phyloP scores from a whole-genome alignment of 2,888 invertebrate genomes.

The Trissonchulus sp. region DNA sequence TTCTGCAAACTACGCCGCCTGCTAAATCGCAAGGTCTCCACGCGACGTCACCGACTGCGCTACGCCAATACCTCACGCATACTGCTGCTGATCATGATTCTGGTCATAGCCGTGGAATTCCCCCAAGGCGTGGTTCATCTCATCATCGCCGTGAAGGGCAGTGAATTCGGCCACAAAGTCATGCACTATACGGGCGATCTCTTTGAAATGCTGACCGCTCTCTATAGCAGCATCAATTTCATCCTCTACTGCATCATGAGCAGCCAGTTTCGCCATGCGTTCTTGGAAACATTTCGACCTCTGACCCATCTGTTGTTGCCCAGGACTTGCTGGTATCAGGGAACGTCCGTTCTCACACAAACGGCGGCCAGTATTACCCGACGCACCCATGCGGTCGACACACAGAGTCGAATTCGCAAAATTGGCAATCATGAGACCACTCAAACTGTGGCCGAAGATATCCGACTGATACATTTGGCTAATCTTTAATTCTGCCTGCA shows the following conservation, averaged over 20 bases:
- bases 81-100: neutral
- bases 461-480: too few relatives aligned
- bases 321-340: too few relatives aligned
- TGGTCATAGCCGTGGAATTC: constrained; percentile 39
- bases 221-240: constrained; percentile 43
- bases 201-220: constrained; percentile 44
- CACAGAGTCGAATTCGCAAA: too few relatives aligned
- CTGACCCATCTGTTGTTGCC: too few relatives aligned
- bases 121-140: constrained; percentile 43
- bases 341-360: too few relatives aligned
- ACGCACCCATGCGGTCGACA: too few relatives aligned
- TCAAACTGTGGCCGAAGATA: too few relatives aligned
- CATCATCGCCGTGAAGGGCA: constrained; percentile 41
- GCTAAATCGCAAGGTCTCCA: neutral
- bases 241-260: constrained; percentile 43
- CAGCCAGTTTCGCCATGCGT: constrained; percentile 16
- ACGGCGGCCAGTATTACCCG: too few relatives aligned
- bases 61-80: neutral
- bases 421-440: too few relatives aligned
- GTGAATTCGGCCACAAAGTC: constrained; percentile 40
- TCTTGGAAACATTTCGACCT: neutral
- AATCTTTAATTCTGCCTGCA: too few relatives aligned
- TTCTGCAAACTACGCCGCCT: neutral
- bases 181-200: constrained; percentile 43
- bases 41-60: neutral